Evolutionary conservation across 2,797 vertebrate genomes (phyloP).

Genomic region (Chromis chromis): DNA sequence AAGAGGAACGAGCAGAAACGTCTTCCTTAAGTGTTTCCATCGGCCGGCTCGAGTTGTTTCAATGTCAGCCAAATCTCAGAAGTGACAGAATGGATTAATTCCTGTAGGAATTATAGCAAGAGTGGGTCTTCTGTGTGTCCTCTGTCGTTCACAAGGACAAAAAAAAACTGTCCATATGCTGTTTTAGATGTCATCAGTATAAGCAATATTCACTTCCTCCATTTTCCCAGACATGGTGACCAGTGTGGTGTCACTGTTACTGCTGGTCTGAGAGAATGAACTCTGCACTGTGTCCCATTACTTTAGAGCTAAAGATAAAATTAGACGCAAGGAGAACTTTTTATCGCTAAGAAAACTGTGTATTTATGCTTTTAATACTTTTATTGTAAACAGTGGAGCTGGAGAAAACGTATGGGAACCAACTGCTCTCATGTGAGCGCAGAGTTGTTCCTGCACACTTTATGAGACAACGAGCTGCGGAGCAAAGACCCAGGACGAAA

Average conservation of each 20-base stretch:
- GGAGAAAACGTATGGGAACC: constrained; percentile 38
- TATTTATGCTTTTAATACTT: constrained; percentile 31
- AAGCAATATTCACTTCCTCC: constrained; percentile 27
- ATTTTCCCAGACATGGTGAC: constrained; percentile 33
- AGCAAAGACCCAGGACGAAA: neutral
- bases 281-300: constrained; percentile 41
- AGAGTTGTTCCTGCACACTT: neutral
- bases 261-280: constrained; percentile 37
- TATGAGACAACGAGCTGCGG: neutral
- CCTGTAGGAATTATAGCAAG: constrained; percentile 51
- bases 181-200: constrained; percentile 58
- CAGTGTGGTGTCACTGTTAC: constrained; percentile 21
- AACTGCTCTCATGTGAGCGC: neutral
- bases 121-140: constrained; percentile 19
- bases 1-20: constrained; percentile 32
- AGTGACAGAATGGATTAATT: constrained; percentile 55
- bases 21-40: constrained; percentile 46
- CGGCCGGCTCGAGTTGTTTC: constrained; percentile 37
- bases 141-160: constrained; percentile 51
- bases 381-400: constrained; percentile 35
- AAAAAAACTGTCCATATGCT: constrained; percentile 14
- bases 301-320: constrained; percentile 28
- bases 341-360: neutral
- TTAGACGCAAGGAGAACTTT: constrained; percentile 30
- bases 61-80: constrained; percentile 69